Evolutionary conservation across 1,140 invertebrate genomes (phyloP), one percentile per base, ranked within the genome.

Genomic region (Aphelinus certus): DNA sequence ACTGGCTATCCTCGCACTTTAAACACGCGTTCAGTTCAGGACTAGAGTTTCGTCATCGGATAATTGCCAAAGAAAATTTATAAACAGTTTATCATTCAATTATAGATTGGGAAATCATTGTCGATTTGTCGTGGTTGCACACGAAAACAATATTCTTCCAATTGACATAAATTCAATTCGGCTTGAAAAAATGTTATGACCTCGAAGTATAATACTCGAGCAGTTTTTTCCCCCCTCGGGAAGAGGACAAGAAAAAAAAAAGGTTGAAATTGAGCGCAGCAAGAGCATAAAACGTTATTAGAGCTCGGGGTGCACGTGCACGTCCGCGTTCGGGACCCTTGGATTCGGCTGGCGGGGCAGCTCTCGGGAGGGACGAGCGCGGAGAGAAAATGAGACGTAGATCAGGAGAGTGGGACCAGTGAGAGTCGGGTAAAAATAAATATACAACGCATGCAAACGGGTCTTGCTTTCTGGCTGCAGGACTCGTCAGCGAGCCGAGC

Each of bases 351-450:
- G 57, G 43, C 56, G 47, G 10, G 63, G 3, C 61, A 63, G 49
- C 65, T 43, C 48, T n/a, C 70, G 67, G 9, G 48, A 74, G 70
- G n/a, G 76, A 76, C 74, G 68, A 66, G 71, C 75, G 76, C 79
- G 72, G 77, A 79, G 73, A 64, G 76, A 80, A 71, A 26, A 26
- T 70, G 77, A 76, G 79, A 76, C 62, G 61, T 67, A 55, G 64
- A 73, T 73, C 79, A 64, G 67, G 73, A 75, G 67, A 77, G 26
- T 26, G 75, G 77, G 77, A 80, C 76, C 79, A 81, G 79, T 78
- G 81, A 86, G 83, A 82, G 81, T 83, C 77, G 78, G 75, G 83
- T 83, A 82, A 85, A 85, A 84, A 86, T 26, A 26, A 26, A 26
- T 84, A 85, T 77, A 84, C 79, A 26, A 26, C 26, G 26, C 77